Base-by-base conservation (phyloP, 1,140 invertebrate genomes). In the Hormaphis cornu region DNA sequence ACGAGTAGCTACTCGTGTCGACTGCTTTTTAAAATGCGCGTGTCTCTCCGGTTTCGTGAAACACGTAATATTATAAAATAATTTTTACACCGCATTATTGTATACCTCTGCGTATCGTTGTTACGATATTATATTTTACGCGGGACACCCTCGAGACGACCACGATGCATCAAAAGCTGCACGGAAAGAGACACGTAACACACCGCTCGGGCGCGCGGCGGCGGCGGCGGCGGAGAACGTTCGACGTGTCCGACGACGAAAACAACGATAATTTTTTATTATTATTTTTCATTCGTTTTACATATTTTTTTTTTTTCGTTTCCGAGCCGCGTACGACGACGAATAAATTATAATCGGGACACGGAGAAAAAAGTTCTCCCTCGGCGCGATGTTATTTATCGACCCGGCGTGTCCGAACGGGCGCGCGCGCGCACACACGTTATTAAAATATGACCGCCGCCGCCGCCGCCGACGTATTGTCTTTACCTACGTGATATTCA, bases 281-380 rank as follows among this genome's bases (percentile, higher is more conserved):
- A n/a, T n/a, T n/a, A n/a, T 37, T 20, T 33, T 54, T 54, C 20
- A 9, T 14, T 16, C 22, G 3, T n/a, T n/a, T n/a, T n/a, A n/a
- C n/a, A n/a, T n/a, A n/a, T n/a, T n/a, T 18, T 18, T 54, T 18
- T 22, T 56, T 56, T 56, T 56, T 56, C 30, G 16, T 56, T 56
- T 56, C 18, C 53, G 20, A n/a, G n/a, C 30, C 53, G 30, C 30
- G 35, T 28, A 56, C 54, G 28, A 48, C 61, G 42, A 35, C 61
- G 61, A 66, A 66, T 66, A 66, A 66, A 66, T 66, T 66, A 66
- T 48, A 66, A 66, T 66, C 61, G 61, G 58, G 6, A n/a, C 61
- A 42, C 28, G 44, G 61, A n/a, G n/a, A 50, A 66, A 66, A 66
- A 66, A 66, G 44, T 50, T 66, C 44, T 59, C n/a, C n/a, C 20